Conservation (phyloP, 2,888 invertebrate species). For the Xestia sexstrigata region DNA sequence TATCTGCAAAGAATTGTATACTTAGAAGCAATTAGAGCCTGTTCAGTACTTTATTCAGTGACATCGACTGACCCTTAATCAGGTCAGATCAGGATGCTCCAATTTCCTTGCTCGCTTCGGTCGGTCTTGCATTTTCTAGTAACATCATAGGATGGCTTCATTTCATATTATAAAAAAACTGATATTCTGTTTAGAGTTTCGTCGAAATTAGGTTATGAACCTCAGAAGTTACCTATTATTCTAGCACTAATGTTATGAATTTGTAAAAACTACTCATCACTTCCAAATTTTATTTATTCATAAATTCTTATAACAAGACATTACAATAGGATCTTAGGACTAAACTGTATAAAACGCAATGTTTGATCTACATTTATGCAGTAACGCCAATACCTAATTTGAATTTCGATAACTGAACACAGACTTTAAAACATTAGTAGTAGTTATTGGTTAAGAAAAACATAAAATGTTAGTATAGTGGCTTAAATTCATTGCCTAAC, state of each 20-base stretch:
- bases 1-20: too few species aligned
- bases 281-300: constrained; percentile 84
- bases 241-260: constrained; percentile 19
- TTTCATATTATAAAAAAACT: too few species aligned
- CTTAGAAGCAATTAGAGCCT: too few species aligned
- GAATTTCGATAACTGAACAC: constrained; percentile 50
- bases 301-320: constrained; percentile 81
- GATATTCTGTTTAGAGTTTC: too few species aligned
- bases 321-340: constrained; percentile 81
- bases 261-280: constrained; percentile 69
- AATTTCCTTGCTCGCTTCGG: too few species aligned
- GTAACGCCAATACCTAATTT: constrained; percentile 40
- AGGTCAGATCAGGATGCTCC: too few species aligned
- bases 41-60: too few species aligned
- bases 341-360: constrained; percentile 77
- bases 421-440: constrained; percentile 25
- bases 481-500: constrained; percentile 8
- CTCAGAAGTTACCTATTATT: not conserved
- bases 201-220: not conserved
- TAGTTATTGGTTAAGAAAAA: not conserved
- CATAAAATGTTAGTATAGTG: not conserved
- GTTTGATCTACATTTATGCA: constrained; percentile 65
- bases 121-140: too few species aligned
- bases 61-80: too few species aligned
- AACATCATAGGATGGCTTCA: too few species aligned